A percentile compares a stretch with the other conserved stretches of the same genome.
Evolutionary conservation across 2,113 vertebrate genomes (phyloP).

Genomic region (Pollimyrus isidori): DNA sequence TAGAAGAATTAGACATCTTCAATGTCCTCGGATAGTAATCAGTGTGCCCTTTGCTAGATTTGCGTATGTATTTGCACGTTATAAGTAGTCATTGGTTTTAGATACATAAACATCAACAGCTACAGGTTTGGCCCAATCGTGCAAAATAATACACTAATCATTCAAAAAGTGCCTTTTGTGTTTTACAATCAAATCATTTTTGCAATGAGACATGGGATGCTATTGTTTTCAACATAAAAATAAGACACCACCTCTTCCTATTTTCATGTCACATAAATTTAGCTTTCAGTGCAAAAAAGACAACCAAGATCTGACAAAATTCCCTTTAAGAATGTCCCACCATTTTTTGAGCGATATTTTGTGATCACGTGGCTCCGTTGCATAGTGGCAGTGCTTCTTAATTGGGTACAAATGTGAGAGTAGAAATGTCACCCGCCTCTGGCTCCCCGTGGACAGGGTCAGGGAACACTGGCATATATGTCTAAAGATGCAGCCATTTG

Average conservation of each 20-base stretch:
- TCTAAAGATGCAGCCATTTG: background rate
- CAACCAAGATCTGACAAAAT: background rate
- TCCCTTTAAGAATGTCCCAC: background rate
- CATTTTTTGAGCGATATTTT: background rate
- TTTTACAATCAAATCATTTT: background rate
- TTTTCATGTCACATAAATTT: background rate
- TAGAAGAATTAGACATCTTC: background rate
- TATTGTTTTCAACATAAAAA: background rate
- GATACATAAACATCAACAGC: background rate
- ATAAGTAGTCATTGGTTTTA: background rate
- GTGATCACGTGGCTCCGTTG: background rate
- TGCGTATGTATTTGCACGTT: background rate
- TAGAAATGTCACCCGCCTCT: background rate
- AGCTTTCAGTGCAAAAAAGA: background rate
- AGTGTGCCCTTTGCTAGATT: background rate
- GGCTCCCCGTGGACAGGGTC: background rate
- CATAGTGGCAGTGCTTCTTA: background rate
- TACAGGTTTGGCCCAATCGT: background rate
- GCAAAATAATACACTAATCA: background rate
- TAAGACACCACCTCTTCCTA: background rate
- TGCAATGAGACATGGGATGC: background rate
- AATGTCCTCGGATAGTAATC: background rate
- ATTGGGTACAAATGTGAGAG: background rate
- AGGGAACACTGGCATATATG: background rate
- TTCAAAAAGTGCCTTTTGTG: constrained; percentile 6